phyloP scores from a whole-genome alignment of 1,140 invertebrate genomes.

The Polyergus mexicanus region DNA sequence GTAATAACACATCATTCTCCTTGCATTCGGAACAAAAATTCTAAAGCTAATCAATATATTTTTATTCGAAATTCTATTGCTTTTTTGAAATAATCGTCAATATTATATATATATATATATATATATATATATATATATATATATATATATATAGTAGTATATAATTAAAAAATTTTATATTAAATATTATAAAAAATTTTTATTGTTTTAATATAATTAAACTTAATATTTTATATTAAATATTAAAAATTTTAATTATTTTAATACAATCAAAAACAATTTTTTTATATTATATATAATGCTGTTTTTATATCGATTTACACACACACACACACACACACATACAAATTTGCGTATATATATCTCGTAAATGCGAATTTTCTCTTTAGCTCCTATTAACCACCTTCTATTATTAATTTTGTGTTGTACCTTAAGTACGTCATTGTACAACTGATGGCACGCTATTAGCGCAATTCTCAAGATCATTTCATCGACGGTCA shows the following conservation, averaged over 20 bases:
- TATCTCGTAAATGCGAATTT: background rate
- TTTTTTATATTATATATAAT: too few species aligned
- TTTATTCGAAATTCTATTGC: background rate
- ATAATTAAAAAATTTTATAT: background rate
- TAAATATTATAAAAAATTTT: too few species aligned
- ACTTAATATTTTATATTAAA: too few species aligned
- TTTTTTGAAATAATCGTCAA: too few species aligned
- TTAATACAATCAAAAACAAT: too few species aligned
- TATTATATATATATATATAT: background rate
- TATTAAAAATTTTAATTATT: too few species aligned
- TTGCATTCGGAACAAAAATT: background rate
- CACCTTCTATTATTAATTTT: constrained; percentile 10
- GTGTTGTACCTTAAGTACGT: background rate
- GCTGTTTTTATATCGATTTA: too few species aligned
- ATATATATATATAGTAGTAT: background rate
- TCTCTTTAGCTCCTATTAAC: constrained; percentile 19
- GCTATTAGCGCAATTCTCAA: constrained; percentile 17
- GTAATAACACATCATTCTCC: background rate
- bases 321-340: too few species aligned
- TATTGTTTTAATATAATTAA: too few species aligned
- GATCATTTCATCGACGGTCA: constrained; percentile 42
- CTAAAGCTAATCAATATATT: background rate
- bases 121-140: background rate
- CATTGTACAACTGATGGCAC: constrained; percentile 3
- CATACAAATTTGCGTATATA: too few species aligned